Evolutionary conservation across 2,113 vertebrate genomes (phyloP), one percentile per base, ranked within the genome.

Genomic region (Mustelus asterias): DNA sequence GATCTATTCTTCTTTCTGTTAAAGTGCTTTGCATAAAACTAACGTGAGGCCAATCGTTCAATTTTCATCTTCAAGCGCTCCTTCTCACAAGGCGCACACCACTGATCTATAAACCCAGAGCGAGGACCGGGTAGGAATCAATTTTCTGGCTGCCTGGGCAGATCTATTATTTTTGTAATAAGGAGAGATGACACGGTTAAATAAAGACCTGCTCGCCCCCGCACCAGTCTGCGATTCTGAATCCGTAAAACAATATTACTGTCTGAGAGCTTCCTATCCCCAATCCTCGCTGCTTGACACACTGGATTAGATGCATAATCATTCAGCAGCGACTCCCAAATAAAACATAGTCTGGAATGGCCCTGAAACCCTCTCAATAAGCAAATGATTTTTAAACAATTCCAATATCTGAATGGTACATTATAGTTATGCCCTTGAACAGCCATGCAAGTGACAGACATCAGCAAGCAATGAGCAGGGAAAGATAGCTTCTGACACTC

Each of bases 391-490:
- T 70, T 44, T 44, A 94, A 94, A 70, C 65, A 94, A 70, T 94
- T 94, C 37, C 67, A 67, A 94, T 44, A 70, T 94, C 67, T 94
- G 65, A 70, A n/a, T 26, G 22, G 65, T 94, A 26, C 67, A 94
- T 94, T 94, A 94, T 44, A 94, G 93, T 48, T 94, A 70, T 94
- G 13, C 37, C 67, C 65, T 41, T 48, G 93, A 94, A 70, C 93
- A 94, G 93, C 67, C 93, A 94, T 70, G 65, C 65, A 44, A 69
- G 93, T 94, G 93, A 70, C 65, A 94, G 65, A 10, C 65, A 94
- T 67, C 93, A 41, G 22, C 22, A 4, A 37, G 41, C 93, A 94
- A 67, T 70, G 65, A 70, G 93, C 22, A 70, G 3, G 93, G 13
- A 41, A 22, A 67, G 90, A 67, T 63, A n/a, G n/a, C n/a, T 26